Conservation (phyloP, 2,797 vertebrate genomes). For the Cossypha caffra region DNA sequence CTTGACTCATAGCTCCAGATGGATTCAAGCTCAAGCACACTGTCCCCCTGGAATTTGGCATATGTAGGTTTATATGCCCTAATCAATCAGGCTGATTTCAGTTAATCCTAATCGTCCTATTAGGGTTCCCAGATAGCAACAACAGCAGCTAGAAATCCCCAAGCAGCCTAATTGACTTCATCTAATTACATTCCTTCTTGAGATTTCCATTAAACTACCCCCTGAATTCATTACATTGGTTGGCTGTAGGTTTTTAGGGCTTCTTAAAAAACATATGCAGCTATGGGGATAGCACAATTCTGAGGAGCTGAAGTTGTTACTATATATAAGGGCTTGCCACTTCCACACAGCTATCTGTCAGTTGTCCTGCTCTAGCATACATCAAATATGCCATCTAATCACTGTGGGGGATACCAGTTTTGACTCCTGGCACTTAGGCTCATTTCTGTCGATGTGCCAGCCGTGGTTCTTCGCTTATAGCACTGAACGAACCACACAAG, state of each 20-base stretch:
- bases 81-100: slow-evolving; percentile 76
- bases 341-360: slow-evolving; percentile 13
- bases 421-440: slow-evolving; percentile 31
- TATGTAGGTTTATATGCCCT: slow-evolving; percentile 48
- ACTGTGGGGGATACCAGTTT: slow-evolving; percentile 7
- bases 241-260: slow-evolving; percentile 23
- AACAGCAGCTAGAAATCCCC: slow-evolving; percentile 71
- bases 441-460: not conserved
- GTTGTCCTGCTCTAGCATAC: not conserved
- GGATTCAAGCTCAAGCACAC: slow-evolving; percentile 51
- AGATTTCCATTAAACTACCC: slow-evolving; percentile 69
- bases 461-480: slow-evolving; percentile 13
- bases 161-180: slow-evolving; percentile 76
- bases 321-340: not conserved
- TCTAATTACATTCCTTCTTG: slow-evolving; percentile 76
- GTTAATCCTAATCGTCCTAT: slow-evolving; percentile 76
- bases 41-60: slow-evolving; percentile 52
- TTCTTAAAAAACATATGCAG: not conserved
- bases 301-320: not conserved
- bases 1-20: slow-evolving; percentile 65
- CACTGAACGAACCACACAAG: not conserved
- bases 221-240: slow-evolving; percentile 54
- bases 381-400: slow-evolving; percentile 33
- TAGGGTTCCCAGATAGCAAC: slow-evolving; percentile 72
- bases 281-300: not conserved